A percentile compares a stretch with the other conserved stretches of the same genome.
Conservation (phyloP, 1,140 invertebrate species). For the Pectinophora gossypiella region DNA sequence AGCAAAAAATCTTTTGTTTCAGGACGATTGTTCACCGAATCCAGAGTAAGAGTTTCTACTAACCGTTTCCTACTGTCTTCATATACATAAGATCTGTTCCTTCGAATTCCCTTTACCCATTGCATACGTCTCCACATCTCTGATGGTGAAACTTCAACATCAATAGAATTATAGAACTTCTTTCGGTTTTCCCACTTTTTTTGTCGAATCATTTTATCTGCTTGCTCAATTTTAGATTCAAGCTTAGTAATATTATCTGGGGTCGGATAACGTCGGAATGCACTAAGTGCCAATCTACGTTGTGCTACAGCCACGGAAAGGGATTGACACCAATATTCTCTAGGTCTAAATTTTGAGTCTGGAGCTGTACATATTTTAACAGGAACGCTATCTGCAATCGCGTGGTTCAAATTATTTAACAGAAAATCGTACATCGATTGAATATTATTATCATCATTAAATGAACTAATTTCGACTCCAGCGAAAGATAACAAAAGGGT, state of each 20-base stretch:
- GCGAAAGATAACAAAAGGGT: no score
- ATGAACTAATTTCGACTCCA: background rate
- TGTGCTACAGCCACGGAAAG: slow-evolving; percentile 27
- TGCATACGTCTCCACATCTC: slow-evolving; percentile 22
- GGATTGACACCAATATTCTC: slow-evolving; percentile 27
- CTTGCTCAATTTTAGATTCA: slow-evolving; percentile 12
- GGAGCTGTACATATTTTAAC: slow-evolving; percentile 15
- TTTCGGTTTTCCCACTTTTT: slow-evolving; percentile 15
- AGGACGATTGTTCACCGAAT: no score
- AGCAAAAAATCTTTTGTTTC: no score
- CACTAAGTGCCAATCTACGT: slow-evolving; percentile 24
- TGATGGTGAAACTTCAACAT: slow-evolving; percentile 4
- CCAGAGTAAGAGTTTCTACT: no score
- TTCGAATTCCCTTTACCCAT: slow-evolving; percentile 29
- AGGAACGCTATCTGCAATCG: slow-evolving; percentile 22
- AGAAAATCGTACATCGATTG: slow-evolving; percentile 9
- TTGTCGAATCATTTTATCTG: slow-evolving; percentile 14
- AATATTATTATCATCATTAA: background rate
- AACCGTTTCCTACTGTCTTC: no score
- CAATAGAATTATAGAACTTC: slow-evolving; percentile 17
- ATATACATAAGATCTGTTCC: no score
- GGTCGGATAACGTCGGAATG: slow-evolving; percentile 28
- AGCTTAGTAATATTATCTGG: slow-evolving; percentile 26
- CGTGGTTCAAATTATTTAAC: slow-evolving; percentile 10
- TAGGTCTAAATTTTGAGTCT: slow-evolving; percentile 21